A percentile compares a stretch with the other conserved stretches of the same genome.
phyloP scores from a whole-genome alignment of 2,113 vertebrate species.

The Halcyon senegalensis region DNA sequence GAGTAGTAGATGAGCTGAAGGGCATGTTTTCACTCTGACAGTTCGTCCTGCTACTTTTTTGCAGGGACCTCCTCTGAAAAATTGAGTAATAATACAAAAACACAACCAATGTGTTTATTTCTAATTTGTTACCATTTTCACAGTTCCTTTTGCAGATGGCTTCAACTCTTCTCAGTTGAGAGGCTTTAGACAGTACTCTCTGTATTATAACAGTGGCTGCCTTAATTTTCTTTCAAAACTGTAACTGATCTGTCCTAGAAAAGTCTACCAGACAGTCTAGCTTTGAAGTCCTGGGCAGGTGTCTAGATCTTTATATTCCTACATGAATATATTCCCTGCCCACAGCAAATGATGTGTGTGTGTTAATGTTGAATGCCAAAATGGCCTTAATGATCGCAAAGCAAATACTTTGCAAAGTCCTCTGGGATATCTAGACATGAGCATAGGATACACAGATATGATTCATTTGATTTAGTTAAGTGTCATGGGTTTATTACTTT shows the following conservation, averaged over 20 bases:
- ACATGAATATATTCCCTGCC: neutral
- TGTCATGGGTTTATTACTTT: neutral
- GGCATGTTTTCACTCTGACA: neutral
- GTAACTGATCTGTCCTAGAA: neutral
- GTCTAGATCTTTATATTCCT: neutral
- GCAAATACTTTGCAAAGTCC: neutral
- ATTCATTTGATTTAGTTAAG: neutral
- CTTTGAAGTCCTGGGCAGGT: neutral
- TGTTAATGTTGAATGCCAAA: neutral
- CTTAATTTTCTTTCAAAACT: neutral
- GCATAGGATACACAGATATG: neutral
- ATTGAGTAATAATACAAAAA: neutral
- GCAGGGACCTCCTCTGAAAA: neutral
- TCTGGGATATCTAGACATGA: neutral
- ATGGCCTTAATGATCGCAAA: neutral
- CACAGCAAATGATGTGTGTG: neutral
- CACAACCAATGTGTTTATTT: neutral
- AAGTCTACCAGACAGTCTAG: neutral
- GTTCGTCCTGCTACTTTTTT: neutral
- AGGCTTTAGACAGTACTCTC: neutral
- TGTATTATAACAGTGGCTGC: neutral
- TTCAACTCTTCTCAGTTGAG: neutral
- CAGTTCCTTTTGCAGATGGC: neutral
- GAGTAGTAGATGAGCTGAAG: constrained; percentile 60
- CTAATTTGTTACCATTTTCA: neutral